Evolutionary conservation across 2,888 invertebrate genomes (phyloP).

Genomic region (Drosophila differens): DNA sequence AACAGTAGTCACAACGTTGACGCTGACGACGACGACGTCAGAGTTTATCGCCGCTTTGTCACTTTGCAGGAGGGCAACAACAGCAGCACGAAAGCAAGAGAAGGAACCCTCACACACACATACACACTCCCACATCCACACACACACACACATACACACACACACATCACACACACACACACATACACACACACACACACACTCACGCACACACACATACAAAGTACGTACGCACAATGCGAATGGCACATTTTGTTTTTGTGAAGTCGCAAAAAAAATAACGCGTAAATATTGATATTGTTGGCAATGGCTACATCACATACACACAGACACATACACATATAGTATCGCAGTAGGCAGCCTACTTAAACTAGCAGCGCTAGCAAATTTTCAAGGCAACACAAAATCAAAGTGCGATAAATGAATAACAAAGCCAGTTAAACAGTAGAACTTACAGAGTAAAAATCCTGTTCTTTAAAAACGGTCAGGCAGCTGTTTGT

Average conservation of each 20-base stretch:
- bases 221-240: constrained; percentile 22
- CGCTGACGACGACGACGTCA: constrained; percentile 32
- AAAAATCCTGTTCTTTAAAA: constrained; percentile 18
- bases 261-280: constrained; percentile 23
- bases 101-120: neutral
- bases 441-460: constrained; percentile 28
- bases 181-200: neutral
- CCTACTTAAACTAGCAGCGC: constrained; percentile 10
- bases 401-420: constrained; percentile 26
- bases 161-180: neutral
- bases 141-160: neutral
- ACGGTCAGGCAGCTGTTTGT: constrained; percentile 28
- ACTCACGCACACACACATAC: constrained; percentile 4
- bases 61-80: constrained; percentile 56
- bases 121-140: neutral
- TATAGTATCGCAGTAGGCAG: constrained; percentile 30
- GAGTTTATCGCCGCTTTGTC: constrained; percentile 55
- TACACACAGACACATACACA: neutral
- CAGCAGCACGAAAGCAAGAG: constrained; percentile 24
- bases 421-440: constrained; percentile 14
- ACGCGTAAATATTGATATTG: constrained; percentile 31
- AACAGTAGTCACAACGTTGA: constrained; percentile 19
- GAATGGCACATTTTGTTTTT: constrained; percentile 42
- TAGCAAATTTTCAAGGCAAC: constrained; percentile 38
- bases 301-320: constrained; percentile 10